Evolutionary conservation across 37 sponge, comb jelly and placozoan species (phyloP), one percentile per base, ranked within the genome.

Genomic region (Beroe ovata): DNA sequence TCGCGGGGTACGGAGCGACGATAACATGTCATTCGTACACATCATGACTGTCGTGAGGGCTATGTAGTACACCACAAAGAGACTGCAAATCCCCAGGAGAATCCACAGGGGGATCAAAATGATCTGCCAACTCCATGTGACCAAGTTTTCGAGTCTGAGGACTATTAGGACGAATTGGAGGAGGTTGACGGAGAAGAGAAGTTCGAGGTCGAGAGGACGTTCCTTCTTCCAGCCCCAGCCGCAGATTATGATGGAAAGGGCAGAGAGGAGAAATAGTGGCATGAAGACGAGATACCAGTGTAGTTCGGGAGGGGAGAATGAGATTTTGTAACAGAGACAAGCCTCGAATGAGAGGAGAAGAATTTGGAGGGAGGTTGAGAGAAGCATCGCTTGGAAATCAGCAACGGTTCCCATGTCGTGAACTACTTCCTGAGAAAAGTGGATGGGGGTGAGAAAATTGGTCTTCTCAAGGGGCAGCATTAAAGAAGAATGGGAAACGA

Each of bases 171-270:
- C 84, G 29, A 77, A 77, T 58, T 77, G 84, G 39, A 77, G 23
- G 36, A 77, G 25, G 58, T 77, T 77, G 42, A 77, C 84, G 3
- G 84, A 77, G 84, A 77, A 77, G 28, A 77, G 58, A 4, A 77
- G 58, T 36, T 77, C 84, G 4, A 77, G 84, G n/a, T 77, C 84
- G 16, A 77, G 58, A 20, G 84, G 84, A 1, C 84, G 84, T 36
- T 77, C 84, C 84, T 77, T 77, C 84, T 77, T 77, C 84, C 84
- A 77, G 58, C 84, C 84, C 84, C 84, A 77, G 58, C 47, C 84
- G 40, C 84, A 77, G 8, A 77, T 77, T 23, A 77, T 42, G 58
- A 77, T 42, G 59, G 84, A 77, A 11, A 77, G 58, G n/a, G 33
- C 84, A 4, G 84, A 77, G 42, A 77, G 84, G 84, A 77, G 84